Conservation (phyloP, 1,140 invertebrate genomes). For the Aphidius ervi region DNA sequence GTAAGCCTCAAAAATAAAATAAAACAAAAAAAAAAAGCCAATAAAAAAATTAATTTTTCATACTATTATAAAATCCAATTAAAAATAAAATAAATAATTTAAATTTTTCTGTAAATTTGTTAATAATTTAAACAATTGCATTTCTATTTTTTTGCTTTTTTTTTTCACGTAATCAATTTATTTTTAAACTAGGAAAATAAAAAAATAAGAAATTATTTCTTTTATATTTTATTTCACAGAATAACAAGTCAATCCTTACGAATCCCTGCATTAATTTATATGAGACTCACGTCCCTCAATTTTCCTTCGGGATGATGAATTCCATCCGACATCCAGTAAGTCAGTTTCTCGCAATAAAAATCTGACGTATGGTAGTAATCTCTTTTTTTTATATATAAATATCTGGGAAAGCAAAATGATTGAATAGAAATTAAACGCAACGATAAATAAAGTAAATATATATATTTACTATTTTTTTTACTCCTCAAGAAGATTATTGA, state of each 20-base stretch:
- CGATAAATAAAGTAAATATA: slow-evolving; percentile 34
- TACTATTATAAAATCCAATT: too few species aligned
- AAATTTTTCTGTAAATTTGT: too few species aligned
- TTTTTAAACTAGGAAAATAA: too few species aligned
- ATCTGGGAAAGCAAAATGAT: slow-evolving; percentile 18
- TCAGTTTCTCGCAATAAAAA: slow-evolving; percentile 39
- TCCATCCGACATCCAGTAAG: neutral
- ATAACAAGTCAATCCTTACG: neutral
- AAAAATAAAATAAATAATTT: too few species aligned
- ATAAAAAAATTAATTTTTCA: too few species aligned
- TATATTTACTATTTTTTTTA: neutral
- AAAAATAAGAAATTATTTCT: neutral
- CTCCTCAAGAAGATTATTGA: slow-evolving; percentile 21
- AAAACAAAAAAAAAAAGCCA: too few species aligned
- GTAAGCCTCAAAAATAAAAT: too few species aligned
- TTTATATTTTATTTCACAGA: neutral
- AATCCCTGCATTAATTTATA: slow-evolving; percentile 30
- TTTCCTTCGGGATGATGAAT: slow-evolving; percentile 14
- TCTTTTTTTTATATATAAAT: slow-evolving; percentile 16
- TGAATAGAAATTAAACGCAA: neutral
- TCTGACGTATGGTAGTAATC: slow-evolving; percentile 35
- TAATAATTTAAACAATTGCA: too few species aligned
- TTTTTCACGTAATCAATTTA: too few species aligned
- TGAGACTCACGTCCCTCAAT: slow-evolving; percentile 34
- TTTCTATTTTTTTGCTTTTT: too few species aligned